Evolutionary conservation across 2,113 vertebrate species (phyloP).

Genomic region (Scomber japonicus): DNA sequence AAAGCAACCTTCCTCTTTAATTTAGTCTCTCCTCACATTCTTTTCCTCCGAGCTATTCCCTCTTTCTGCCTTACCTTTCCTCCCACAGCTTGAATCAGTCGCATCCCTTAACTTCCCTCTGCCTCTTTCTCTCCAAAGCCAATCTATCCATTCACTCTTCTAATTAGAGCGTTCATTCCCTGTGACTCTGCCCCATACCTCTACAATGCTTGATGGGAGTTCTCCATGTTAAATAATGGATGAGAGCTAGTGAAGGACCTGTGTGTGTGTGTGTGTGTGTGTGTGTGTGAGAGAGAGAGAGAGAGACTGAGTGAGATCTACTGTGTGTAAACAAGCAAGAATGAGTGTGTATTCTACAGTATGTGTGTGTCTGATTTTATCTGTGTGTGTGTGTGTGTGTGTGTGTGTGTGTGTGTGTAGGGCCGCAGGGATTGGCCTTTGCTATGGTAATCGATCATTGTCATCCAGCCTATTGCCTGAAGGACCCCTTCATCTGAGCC

Average conservation of each 20-base stretch:
- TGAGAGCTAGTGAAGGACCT: slow-evolving; percentile 23
- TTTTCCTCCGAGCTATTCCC: background rate
- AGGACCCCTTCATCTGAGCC: slow-evolving; percentile 53
- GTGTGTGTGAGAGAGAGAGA: background rate
- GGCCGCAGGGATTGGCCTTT: slow-evolving; percentile 18
- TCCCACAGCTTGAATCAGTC: slow-evolving; percentile 6
- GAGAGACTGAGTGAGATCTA: background rate
- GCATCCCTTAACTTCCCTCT: slow-evolving; percentile 1
- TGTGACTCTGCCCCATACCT: slow-evolving; percentile 22
- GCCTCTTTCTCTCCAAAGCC: background rate
- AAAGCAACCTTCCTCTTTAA: background rate
- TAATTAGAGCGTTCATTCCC: slow-evolving; percentile 54
- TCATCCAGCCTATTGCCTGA: slow-evolving; percentile 39
- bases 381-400: background rate
- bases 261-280: background rate
- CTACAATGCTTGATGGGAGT: slow-evolving; percentile 27
- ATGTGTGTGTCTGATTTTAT: background rate
- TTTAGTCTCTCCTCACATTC: background rate
- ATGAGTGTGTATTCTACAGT: background rate
- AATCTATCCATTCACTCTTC: slow-evolving; percentile 26
- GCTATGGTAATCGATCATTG: slow-evolving; percentile 53
- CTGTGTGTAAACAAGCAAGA: slow-evolving; percentile 37
- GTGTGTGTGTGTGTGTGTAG: background rate
- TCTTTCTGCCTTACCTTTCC: background rate
- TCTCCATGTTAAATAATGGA: slow-evolving; percentile 57